phyloP scores from a whole-genome alignment of 2,888 invertebrate genomes.

The Thymelicus sylvestris region DNA sequence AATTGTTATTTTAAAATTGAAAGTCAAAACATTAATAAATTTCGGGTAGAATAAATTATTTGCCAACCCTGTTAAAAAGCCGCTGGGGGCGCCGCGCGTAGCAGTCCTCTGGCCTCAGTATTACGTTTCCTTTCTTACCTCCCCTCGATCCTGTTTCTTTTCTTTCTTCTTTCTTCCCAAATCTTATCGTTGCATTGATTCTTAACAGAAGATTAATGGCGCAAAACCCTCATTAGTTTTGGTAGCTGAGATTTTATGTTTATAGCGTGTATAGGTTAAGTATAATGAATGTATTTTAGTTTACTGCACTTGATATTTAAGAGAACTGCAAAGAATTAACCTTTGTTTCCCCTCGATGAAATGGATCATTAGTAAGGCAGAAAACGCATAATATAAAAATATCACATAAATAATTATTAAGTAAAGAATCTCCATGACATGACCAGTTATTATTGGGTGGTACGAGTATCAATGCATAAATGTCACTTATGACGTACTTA shows the following conservation, averaged over 20 bases:
- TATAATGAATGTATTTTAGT: background rate
- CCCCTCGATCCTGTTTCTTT: conserved; percentile 24
- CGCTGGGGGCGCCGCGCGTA: conserved; percentile 9
- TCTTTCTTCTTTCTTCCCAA: conserved; percentile 39
- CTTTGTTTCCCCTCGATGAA: too few relatives aligned
- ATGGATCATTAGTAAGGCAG: too few relatives aligned
- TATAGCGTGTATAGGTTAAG: background rate
- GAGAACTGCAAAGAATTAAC: too few relatives aligned
- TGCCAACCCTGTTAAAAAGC: conserved; percentile 11
- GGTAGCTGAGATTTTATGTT: background rate
- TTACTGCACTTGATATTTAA: too few relatives aligned
- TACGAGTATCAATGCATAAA: too few relatives aligned
- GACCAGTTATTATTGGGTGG: too few relatives aligned
- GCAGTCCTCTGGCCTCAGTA: conserved; percentile 28
- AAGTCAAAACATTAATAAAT: too few relatives aligned
- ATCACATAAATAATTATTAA: too few relatives aligned
- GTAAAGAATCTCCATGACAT: too few relatives aligned
- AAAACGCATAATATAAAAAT: too few relatives aligned
- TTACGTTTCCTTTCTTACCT: conserved; percentile 22
- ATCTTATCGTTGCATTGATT: conserved; percentile 51
- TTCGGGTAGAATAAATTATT: background rate
- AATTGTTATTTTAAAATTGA: too few relatives aligned
- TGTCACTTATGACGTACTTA: too few relatives aligned
- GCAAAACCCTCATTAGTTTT: conserved; percentile 22
- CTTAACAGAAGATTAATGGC: conserved; percentile 69